phyloP scores from a whole-genome alignment of 2,888 invertebrate species.

The Artemia sinica region DNA sequence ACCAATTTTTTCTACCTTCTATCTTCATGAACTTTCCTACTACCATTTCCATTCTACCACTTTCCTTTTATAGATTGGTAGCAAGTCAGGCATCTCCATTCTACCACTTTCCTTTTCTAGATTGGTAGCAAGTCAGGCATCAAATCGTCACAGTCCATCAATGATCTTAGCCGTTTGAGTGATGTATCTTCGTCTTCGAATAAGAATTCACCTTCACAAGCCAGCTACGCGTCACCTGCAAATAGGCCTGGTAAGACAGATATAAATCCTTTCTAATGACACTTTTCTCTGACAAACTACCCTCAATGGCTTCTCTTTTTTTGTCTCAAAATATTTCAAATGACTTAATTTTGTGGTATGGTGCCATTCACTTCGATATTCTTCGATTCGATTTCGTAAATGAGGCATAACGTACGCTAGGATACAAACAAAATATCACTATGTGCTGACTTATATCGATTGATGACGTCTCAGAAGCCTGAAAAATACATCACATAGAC shows the following conservation, averaged over 20 bases:
- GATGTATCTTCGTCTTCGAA: slow-evolving; percentile 29
- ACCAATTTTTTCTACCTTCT: neutral
- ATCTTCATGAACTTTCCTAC: slow-evolving; percentile 16
- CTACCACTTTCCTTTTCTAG: slow-evolving; percentile 33
- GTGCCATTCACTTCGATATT: too few relatives aligned
- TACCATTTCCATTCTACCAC: slow-evolving; percentile 24
- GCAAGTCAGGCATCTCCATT: slow-evolving; percentile 42
- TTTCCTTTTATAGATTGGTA: slow-evolving; percentile 43
- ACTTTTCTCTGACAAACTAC: too few relatives aligned
- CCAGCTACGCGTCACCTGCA: neutral
- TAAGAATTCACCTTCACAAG: neutral
- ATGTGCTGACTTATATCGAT: too few relatives aligned
- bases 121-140: slow-evolving; percentile 59
- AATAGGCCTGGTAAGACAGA: neutral
- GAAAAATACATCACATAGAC: too few relatives aligned
- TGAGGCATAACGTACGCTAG: too few relatives aligned
- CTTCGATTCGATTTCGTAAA: too few relatives aligned
- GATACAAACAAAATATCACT: too few relatives aligned
- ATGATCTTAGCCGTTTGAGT: slow-evolving; percentile 56
- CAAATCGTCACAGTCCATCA: slow-evolving; percentile 68
- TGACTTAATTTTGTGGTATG: too few relatives aligned
- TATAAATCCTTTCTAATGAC: too few relatives aligned
- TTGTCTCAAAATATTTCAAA: too few relatives aligned
- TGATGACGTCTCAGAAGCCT: too few relatives aligned
- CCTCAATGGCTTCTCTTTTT: too few relatives aligned